Conservation (phyloP, 2,113 vertebrate genomes). For the Myiagra hebetior region DNA sequence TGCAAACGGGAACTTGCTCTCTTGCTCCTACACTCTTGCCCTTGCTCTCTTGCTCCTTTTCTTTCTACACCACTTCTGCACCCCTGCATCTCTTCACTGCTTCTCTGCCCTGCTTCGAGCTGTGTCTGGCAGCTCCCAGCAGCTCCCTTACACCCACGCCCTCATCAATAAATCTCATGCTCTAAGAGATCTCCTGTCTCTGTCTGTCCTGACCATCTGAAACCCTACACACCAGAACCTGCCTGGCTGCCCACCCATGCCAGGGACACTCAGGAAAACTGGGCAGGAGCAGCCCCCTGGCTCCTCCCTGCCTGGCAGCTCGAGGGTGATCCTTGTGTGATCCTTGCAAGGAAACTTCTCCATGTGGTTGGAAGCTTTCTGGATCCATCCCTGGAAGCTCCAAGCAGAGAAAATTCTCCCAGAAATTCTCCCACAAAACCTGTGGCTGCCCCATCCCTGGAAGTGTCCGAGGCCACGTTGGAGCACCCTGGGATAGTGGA, state of each 20-base stretch:
- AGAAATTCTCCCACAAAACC: not conserved
- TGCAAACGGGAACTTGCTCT: too few species aligned
- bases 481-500: not conserved
- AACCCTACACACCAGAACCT: not conserved
- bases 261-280: fast-evolving
- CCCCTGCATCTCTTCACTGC: too few species aligned
- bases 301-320: fast-evolving
- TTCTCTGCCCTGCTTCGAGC: too few species aligned
- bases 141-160: too few species aligned
- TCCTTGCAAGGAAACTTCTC: not conserved
- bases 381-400: not conserved
- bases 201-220: too few species aligned
- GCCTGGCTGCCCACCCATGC: not conserved
- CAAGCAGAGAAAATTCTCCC: not conserved
- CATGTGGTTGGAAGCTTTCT: fast-evolving
- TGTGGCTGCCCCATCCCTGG: not conserved
- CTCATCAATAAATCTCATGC: too few species aligned
- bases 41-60: too few species aligned
- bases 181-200: too few species aligned
- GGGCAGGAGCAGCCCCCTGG: not conserved
- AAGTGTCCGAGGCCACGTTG: not conserved
- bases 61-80: too few species aligned
- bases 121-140: too few species aligned
- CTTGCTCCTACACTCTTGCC: too few species aligned
- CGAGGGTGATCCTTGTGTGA: fast-evolving